phyloP scores from a whole-genome alignment of 2,113 vertebrate species.

The Pseudopodoces humilis region DNA sequence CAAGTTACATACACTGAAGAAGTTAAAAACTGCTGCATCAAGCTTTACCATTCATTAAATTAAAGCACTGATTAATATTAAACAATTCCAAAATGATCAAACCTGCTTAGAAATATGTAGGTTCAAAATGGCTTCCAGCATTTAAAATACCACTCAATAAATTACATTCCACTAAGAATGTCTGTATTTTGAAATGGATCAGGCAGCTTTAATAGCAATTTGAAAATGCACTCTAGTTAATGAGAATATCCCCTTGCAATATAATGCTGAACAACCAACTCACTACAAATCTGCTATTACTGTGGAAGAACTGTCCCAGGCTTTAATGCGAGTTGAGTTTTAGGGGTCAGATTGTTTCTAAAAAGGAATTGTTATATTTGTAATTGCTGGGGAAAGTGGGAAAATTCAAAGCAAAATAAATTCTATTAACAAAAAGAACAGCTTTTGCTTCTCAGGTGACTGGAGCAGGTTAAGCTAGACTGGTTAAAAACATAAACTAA shows the following conservation, averaged over 20 bases:
- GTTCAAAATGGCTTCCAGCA: background rate
- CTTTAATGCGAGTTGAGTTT: background rate
- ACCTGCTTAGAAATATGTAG: background rate
- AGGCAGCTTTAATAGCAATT: background rate
- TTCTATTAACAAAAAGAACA: background rate
- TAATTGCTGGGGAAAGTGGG: background rate
- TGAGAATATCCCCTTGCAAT: background rate
- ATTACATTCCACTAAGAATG: background rate
- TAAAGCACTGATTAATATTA: background rate
- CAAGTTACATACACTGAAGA: background rate
- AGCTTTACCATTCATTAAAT: background rate
- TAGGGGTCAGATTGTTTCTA: background rate
- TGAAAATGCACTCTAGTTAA: slow-evolving; percentile 31
- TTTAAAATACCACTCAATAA: background rate
- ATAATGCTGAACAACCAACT: background rate
- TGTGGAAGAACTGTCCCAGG: background rate
- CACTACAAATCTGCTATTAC: background rate
- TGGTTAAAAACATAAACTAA: background rate
- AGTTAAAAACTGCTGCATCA: background rate
- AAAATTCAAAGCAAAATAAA: background rate
- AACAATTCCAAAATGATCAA: background rate
- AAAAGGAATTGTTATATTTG: background rate
- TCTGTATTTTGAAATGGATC: background rate
- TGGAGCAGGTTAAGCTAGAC: background rate
- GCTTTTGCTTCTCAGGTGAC: background rate